Base-by-base conservation (phyloP, 2,888 invertebrate genomes). In the Nephrotoma appendiculata region DNA sequence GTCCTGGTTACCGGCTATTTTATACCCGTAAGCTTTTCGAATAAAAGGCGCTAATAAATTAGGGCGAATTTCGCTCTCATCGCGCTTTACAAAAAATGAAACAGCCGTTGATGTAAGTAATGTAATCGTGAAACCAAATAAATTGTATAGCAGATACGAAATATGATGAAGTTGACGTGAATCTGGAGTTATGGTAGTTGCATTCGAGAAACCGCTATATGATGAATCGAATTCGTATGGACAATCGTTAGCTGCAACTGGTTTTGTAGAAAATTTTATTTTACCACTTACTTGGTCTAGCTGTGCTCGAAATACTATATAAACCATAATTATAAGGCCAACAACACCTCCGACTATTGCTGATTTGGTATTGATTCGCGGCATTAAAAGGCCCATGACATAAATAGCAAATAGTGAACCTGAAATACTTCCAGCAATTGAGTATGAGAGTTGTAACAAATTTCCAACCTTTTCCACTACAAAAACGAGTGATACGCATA, bases 371-470 rank as follows among this genome's bases (percentile, higher is more conserved):
- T 94, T 94, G 0, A 94, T 92, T 93, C 94, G 95, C 0, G 95
- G 95, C 90, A 95, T 71, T 57, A 92, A 92, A 0, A 95, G 93
- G 0, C 95, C 95, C 89, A 96, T 93, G 0, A 94, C 92, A 89
- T 96, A 96, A 86, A 96, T 94, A 85, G 95, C 96, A 2, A 95
- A 91, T 86, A 95, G 93, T 0, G 95, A 95, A 0, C 95, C 95
- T 92, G 5, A 1, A 5, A 6, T 83, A 41, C 3, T n/a, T 83
- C 41, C 31, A 1, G 3, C 41, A 41, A 83, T 5, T 5, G 83
- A 41, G 9, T 41, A 9, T 12, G 83, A 2, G 2, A 83, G 41
- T 9, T 83, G 83, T 83, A 83, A n/a, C 5, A 83, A 7, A 41
- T 12, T 12, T 41, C 83, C 83, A 31, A 83, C 6, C 41, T 83